Conservation (phyloP, 2,113 vertebrate species). For the Cranoglanis bouderius region DNA sequence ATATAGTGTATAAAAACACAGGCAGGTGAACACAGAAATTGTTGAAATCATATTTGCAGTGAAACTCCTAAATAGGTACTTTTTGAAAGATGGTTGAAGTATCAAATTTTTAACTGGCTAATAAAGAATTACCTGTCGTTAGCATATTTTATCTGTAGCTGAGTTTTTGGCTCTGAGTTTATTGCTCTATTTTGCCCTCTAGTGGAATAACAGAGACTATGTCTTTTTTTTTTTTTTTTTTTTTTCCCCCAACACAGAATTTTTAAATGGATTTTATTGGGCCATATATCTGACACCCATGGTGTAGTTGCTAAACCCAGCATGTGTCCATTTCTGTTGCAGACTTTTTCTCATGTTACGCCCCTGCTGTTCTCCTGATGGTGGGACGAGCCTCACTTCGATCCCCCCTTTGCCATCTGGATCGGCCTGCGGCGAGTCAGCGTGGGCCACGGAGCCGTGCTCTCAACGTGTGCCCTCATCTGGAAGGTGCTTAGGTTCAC, state of each 20-base stretch:
- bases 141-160: neutral
- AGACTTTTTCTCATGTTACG: neutral
- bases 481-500: neutral
- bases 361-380: constrained; percentile 37
- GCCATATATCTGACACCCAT: neutral
- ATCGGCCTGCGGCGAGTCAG: constrained; percentile 17
- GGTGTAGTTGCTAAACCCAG: neutral
- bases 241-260: neutral
- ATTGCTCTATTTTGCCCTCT: neutral
- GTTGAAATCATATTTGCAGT: neutral
- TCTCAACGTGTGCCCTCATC: neutral
- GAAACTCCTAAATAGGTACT: neutral
- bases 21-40: neutral
- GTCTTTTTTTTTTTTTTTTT: neutral
- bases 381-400: constrained; percentile 31
- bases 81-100: neutral
- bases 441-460: neutral
- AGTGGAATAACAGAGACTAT: neutral
- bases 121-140: neutral
- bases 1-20: neutral
- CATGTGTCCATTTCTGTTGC: constrained; percentile 1
- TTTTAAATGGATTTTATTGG: neutral
- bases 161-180: neutral
- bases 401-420: constrained; percentile 7
- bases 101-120: neutral